phyloP scores from a whole-genome alignment of 1,140 invertebrate species.

The Leptonema lineaticorne region DNA sequence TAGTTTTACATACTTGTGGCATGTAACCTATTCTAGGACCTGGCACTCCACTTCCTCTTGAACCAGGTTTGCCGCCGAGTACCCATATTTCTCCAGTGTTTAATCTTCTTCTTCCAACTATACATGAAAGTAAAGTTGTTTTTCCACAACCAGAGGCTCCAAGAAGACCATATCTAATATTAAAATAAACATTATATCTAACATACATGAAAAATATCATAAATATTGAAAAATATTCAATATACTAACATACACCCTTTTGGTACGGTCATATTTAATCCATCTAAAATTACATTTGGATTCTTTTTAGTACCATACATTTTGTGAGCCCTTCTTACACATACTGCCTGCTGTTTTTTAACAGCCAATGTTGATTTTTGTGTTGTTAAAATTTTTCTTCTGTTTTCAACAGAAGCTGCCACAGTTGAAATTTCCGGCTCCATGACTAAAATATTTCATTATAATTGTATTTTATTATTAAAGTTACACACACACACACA shows the following conservation, averaged over 20 bases:
- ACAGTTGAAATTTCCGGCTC: constrained; percentile 14
- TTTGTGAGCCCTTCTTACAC: constrained; percentile 79
- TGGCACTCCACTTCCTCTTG: constrained; percentile 80
- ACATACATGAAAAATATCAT: constrained; percentile 1
- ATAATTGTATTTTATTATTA: not conserved
- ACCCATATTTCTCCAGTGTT: constrained; percentile 86
- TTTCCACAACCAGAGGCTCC: constrained; percentile 85
- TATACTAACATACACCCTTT: constrained; percentile 86
- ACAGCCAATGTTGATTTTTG: constrained; percentile 73
- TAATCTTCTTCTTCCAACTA: constrained; percentile 78
- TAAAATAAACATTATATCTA: not conserved
- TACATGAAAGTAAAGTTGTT: constrained; percentile 83
- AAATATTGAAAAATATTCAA: not conserved
- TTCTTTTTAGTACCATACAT: constrained; percentile 81
- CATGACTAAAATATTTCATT: not conserved
- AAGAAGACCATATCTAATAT: constrained; percentile 76
- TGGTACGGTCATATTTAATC: constrained; percentile 86
- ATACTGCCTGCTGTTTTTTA: constrained; percentile 75
- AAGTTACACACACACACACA: no score
- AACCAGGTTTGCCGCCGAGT: constrained; percentile 80
- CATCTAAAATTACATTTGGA: constrained; percentile 81
- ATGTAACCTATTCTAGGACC: constrained; percentile 71
- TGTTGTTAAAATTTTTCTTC: constrained; percentile 52
- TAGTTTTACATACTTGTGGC: constrained; percentile 56
- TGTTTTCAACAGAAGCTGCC: constrained; percentile 23